Evolutionary conservation across 2,797 vertebrate species (phyloP), one percentile per base, ranked within the genome.

Genomic region (Lycodopsis pacificus): DNA sequence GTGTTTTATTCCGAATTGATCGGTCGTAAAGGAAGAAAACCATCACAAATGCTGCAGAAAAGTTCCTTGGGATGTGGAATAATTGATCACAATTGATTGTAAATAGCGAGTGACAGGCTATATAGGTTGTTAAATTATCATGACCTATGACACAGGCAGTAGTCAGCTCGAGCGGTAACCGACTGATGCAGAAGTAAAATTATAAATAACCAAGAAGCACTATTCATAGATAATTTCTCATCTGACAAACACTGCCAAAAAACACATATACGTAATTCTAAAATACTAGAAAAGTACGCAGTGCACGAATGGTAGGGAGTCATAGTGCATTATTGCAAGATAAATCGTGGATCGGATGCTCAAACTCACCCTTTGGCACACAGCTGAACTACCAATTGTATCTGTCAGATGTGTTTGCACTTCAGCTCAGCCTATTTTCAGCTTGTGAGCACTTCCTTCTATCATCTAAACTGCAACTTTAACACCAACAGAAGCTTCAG

Each of bases 361-460:
- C n/a, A 73, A 30, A 87, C 84, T 88, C 78, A 83, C 78, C 83
- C 53, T 62, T 46, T 4, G 59, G 81, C 68, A 72, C 71, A 79
- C 74, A 71, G 76, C 66, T 78, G 75, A 80, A 70, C 19, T 10
- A 32, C 64, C 66, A 58, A 54, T 12, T 54, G 75, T 77, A 38
- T 85, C 64, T 74, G 76, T 84, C 67, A 84, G 54, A 83, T 79
- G 61, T 83, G 68, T 80, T 75, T 73, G 76, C 79, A 73, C 73
- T 85, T 79, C 48, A 70, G 85, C 71, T 81, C 51, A 51, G 83
- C 67, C 89, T 93, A 93, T 94, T 95, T 94, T 94, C 86, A 94
- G 90, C 79, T 56, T 77, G 58, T 46, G 49, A 87, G 79, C 84
- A 95, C 94, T 95, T 96, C 94, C 94, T 94, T 91, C 77, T 94